Base-by-base conservation (phyloP, 2,113 vertebrate species). In the Ibidorhyncha struthersii region DNA sequence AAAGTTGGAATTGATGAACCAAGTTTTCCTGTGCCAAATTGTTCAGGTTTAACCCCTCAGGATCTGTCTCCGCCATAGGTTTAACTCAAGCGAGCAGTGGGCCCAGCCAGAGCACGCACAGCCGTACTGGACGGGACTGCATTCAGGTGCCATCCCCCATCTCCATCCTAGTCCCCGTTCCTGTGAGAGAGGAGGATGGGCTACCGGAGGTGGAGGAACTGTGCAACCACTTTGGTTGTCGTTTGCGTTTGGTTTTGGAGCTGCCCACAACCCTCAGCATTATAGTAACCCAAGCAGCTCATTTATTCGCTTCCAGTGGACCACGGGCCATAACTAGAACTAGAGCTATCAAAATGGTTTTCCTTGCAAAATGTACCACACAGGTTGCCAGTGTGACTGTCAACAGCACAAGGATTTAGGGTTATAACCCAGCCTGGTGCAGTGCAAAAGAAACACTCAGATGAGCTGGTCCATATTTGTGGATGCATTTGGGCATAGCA, bases 261-360 rank as follows among this genome's bases (percentile, higher is more conserved):
- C 50, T 82, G 30, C 34, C 55, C 55, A 61, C 47, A 69, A 13
- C 16, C 45, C 21, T 23, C 73, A 53, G 55, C 55, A 14, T 61
- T 59, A 27, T 5, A 34, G 72, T 66, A 76, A 56, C 12, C 30
- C 53, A 47, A 63, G 40, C 40, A 56, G 14, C 21, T 62, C 55
- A 20, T 14, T 47, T 78, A 36, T 41, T 61, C 3, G 1, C 66
- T 84, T 73, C 50, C 11, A 26, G 4, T 10, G 6, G 43, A 34
- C 17, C 53, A 69, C 0, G 0, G 67, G 11, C 26, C 25, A 9
- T 38, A 65, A 43, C 12, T 32, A 47, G 20, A 71, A 49, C 36
- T n/a, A 50, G 36, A 49, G 21, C 20, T 41, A 50, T 56, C 22
- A 52, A 41, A 87, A 52, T 21, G 13, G 3, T 65, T 52, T 79